Percentiles rank a stretch among this genome's conserved stretches.
Conservation (phyloP, 2,797 vertebrate species). For the Neosalanx taihuensis region DNA sequence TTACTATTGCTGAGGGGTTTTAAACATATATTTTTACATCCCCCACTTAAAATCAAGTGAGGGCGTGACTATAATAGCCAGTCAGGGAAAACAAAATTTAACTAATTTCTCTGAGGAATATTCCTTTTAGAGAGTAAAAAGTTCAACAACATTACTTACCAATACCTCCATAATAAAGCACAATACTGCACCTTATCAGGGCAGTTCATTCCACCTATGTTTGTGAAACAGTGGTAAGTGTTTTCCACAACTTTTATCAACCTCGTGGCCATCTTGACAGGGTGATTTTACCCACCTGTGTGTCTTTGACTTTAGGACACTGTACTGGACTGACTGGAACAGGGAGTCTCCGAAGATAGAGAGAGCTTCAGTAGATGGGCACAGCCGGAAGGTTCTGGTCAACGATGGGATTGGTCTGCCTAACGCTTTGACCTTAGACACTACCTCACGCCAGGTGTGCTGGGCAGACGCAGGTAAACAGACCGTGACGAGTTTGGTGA, state of each 20-base stretch:
- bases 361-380: conserved; percentile 81
- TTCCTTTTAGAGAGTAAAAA: no score
- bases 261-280: background rate
- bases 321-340: conserved; percentile 99
- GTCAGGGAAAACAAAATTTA: background rate
- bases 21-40: background rate
- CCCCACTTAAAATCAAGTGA: no score
- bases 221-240: background rate
- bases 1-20: background rate
- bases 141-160: no score
- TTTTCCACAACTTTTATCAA: background rate
- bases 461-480: conserved; percentile 95
- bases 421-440: conserved; percentile 89
- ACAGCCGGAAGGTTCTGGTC: conserved; percentile 83
- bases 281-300: background rate
- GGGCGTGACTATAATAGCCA: no score
- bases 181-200: no score
- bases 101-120: background rate
- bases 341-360: conserved; percentile 97
- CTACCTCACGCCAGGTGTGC: conserved; percentile 81
- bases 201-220: no score
- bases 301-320: conserved; percentile 70
- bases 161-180: no score
- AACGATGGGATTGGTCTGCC: conserved; percentile 88
- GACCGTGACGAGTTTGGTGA: background rate